These are phyloP conservation scores for Hyposoter didymator DNA, from an alignment of 2,888 invertebrate genomes.

Conservation along the genomic window DNA sequence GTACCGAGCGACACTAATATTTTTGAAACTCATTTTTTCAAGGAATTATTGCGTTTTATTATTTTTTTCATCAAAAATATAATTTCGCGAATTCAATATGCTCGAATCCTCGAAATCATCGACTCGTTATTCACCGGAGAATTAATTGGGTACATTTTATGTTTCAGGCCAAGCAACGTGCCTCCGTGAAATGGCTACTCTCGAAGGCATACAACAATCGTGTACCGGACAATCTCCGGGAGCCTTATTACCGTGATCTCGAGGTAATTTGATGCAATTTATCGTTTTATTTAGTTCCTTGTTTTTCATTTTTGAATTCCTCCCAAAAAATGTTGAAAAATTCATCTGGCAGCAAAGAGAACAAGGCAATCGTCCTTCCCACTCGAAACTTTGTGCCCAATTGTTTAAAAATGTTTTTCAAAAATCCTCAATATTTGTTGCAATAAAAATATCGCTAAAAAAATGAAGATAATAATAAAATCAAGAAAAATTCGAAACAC, in stretches of 20 bases:
- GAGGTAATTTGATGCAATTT: slow-evolving; percentile 87
- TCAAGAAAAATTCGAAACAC: too few species aligned
- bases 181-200: slow-evolving; percentile 98
- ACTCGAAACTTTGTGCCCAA: background rate
- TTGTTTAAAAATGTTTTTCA: background rate
- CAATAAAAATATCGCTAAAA: background rate
- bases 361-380: background rate
- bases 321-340: background rate
- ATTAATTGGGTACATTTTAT: slow-evolving; percentile 76
- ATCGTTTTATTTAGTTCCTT: slow-evolving; percentile 7
- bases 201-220: slow-evolving; percentile 98
- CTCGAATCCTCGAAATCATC: background rate
- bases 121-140: background rate
- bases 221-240: slow-evolving; percentile 95
- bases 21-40: too few species aligned
- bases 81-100: background rate
- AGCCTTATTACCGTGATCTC: slow-evolving; percentile 97
- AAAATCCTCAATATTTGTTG: background rate
- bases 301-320: background rate
- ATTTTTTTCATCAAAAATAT: background rate
- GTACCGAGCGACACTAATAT: too few species aligned
- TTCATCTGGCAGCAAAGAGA: background rate
- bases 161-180: slow-evolving; percentile 97
- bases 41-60: background rate
- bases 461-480: too few species aligned